These are phyloP conservation scores for Calycopis cecrops DNA, from an alignment of 1,140 invertebrate species.

Conservation along the genomic window DNA sequence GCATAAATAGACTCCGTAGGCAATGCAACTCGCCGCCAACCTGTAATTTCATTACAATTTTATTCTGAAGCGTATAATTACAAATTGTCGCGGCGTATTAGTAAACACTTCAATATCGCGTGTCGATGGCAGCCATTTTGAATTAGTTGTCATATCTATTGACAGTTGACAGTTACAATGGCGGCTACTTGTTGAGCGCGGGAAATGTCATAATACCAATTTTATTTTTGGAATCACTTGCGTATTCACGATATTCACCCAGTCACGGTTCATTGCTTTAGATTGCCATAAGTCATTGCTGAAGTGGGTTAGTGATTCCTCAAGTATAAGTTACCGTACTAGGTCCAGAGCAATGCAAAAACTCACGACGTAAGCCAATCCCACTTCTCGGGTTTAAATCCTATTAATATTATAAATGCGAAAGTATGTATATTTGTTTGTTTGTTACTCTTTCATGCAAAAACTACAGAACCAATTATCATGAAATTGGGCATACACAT, in stretches of 20 bases:
- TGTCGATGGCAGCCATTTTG: constrained; percentile 47
- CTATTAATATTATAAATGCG: no score
- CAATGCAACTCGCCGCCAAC: constrained; percentile 21
- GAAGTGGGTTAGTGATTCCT: no score
- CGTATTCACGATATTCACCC: no score
- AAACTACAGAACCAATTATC: no score
- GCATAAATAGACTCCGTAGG: constrained; percentile 24
- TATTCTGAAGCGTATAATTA: constrained; percentile 34
- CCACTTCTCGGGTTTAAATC: no score
- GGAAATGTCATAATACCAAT: constrained; percentile 31
- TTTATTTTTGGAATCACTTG: constrained; percentile 15
- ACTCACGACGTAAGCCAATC: no score
- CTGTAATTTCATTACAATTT: constrained; percentile 37
- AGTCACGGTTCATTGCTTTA: not conserved
- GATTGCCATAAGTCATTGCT: not conserved
- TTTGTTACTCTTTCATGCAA: no score
- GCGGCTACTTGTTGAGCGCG: constrained; percentile 40
- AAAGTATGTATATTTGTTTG: no score
- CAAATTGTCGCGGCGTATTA: constrained; percentile 36
- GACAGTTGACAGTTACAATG: constrained; percentile 43
- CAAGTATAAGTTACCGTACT: no score
- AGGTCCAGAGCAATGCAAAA: no score
- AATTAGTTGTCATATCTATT: constrained; percentile 41
- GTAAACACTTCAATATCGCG: constrained; percentile 38
- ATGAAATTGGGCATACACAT: no score